Conservation (phyloP, 2,113 vertebrate species). For the Paralichthys olivaceus region DNA sequence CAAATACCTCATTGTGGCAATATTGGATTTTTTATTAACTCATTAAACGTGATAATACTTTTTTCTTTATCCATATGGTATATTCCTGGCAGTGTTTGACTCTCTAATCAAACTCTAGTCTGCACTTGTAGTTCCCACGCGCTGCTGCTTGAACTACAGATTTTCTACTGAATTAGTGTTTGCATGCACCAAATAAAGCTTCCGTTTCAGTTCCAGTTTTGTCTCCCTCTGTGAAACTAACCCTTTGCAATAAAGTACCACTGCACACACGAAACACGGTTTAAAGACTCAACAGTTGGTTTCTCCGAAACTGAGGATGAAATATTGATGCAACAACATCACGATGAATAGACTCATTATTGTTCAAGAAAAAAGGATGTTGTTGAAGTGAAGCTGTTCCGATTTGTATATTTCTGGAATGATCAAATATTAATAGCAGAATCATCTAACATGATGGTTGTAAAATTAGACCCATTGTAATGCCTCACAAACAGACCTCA, state of each 20-base stretch:
- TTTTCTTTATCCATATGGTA: too few relatives aligned
- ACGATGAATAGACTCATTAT: constrained; percentile 19
- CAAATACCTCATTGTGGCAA: too few relatives aligned
- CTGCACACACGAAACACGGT: background rate
- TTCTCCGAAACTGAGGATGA: constrained; percentile 5
- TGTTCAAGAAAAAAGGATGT: background rate
- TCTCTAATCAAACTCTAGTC: background rate
- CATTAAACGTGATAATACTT: too few relatives aligned
- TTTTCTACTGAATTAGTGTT: background rate
- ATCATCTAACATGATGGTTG: background rate
- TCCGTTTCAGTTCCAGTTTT: constrained; percentile 23
- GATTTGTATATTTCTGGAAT: background rate
- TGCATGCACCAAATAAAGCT: background rate
- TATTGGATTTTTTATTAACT: too few relatives aligned
- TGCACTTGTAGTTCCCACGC: background rate
- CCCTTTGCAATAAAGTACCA: background rate
- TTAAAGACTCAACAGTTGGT: background rate
- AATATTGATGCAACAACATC: background rate
- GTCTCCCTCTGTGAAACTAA: background rate
- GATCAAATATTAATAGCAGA: constrained; percentile 5
- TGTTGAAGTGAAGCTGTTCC: background rate
- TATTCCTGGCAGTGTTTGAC: background rate
- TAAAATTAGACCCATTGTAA: background rate
- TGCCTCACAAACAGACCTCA: background rate
- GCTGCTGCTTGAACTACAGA: constrained; percentile 3